Base-by-base conservation (phyloP, 2,797 vertebrate species). In the Tiaroga cobitis region DNA sequence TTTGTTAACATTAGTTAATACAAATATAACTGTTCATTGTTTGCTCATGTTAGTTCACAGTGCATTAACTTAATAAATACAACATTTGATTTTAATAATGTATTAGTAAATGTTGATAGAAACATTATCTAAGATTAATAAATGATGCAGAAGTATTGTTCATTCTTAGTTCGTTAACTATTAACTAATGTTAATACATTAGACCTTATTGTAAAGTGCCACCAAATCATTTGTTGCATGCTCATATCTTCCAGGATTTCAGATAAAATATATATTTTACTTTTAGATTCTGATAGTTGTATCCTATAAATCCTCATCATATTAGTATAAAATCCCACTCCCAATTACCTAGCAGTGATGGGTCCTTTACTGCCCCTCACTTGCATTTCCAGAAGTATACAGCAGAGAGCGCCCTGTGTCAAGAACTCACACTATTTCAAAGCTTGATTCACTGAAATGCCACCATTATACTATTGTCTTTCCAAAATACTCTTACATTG, bases 331-430 rank as follows among this genome's bases (percentile, higher is more conserved):
- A 65, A 65, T 39, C 24, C 6, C 19, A 75, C 24, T 75, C 46
- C 54, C 32, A 10, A 6, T 0, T 46, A 19, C 8, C 26, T 5
- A 41, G 29, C 49, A 37, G 19, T 34, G 73, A 56, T 74, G 32
- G 49, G 73, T 29, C 49, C 32, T 56, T 56, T n/a, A 56, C 21
- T 76, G 74, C 51, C 32, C 49, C 32, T 37, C 6, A 7, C 34
- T 29, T 78, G 63, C 13, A 78, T 39, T 59, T 84, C 26, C 39
- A 29, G 29, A 32, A n/a, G 15, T 41, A 11, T 70, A 59, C 83
- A 84, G 83, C 74, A 84, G 83, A 84, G 83, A 65, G 65, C 65
- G 19, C 37, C 8, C 63, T 84, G 13, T 61, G 49, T 54, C 61
- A 83, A 83, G 24, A 68, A 54, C 72, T 65, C 6, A 24, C 46